Base-by-base conservation (phyloP, 2,888 invertebrate species). In the Cataglyphis altisquamis region DNA sequence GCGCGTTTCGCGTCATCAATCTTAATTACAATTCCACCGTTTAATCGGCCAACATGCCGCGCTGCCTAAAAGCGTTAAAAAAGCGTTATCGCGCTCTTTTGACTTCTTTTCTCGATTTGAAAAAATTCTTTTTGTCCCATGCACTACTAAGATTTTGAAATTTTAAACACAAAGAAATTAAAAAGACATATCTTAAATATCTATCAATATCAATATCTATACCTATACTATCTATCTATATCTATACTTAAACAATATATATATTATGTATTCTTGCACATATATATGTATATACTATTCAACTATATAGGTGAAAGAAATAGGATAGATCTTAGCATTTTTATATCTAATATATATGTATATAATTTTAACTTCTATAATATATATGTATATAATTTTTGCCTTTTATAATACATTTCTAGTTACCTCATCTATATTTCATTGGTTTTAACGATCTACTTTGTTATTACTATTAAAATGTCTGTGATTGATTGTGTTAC, bases 401-500 rank as follows among this genome's bases (percentile, higher is more conserved):
- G 25, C 60, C 32, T 78, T 36, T 36, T 36, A 21, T 45, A 67
- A 68, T 45, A 70, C 72, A 36, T 62, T 60, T 60, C 45, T 62
- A 21, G 18, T 48, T 45, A 36, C n/a, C 72, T 45, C 45, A 62
- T 80, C 36, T 68, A 41, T 41, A 66, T 77, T 77, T 48, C 55
- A 36, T 45, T 29, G 32, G 21, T 32, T 52, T 25, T 57, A 25
- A 15, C 25, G 45, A 60, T 78, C 70, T 60, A 60, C 21, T 21
- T 21, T 21, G 57, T 70, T 60, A 45, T 57, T 72, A 67, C 18
- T 21, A 75, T 66, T 55, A 72, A 52, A 52, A 77, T 32, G 29
- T 15, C 57, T 15, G 81, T 82, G 84, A 86, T 87, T 68, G 63
- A 66, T 78, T 57, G 82, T 60, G 78, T 68, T 66, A 63, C 52